phyloP scores from a whole-genome alignment of 2,888 invertebrate genomes.

The Hydroisotoma schaefferi region DNA sequence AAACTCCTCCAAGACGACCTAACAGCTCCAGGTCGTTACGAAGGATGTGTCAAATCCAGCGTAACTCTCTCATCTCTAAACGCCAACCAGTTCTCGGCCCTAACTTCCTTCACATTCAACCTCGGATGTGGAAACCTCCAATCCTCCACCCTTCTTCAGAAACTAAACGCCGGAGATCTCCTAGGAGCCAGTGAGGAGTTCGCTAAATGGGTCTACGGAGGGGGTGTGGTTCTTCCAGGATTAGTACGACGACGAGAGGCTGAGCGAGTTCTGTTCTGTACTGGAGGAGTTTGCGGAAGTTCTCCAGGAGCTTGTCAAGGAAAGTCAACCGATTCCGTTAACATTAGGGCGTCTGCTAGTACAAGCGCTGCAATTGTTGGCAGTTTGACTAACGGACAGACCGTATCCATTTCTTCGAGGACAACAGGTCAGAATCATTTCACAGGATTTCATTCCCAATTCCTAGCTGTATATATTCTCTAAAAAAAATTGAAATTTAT shows the following conservation, averaged over 20 bases:
- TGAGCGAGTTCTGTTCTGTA: conserved; percentile 40
- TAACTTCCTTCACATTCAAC: conserved; percentile 44
- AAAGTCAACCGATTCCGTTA: not conserved
- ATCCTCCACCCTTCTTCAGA: conserved; percentile 30
- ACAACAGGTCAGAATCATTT: conserved; percentile 18
- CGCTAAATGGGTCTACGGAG: conserved; percentile 37
- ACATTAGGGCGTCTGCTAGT: conserved; percentile 22
- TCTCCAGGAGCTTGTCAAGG: not conserved
- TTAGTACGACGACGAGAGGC: conserved; percentile 35
- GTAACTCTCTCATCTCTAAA: conserved; percentile 28
- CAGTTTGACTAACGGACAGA: conserved; percentile 20
- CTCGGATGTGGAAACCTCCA: conserved; percentile 41
- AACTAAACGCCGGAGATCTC: conserved; percentile 39
- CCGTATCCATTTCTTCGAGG: conserved; percentile 19
- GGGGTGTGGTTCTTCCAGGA: conserved; percentile 26
- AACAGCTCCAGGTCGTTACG: conserved; percentile 32
- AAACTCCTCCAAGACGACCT: conserved; percentile 39
- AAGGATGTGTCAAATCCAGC: conserved; percentile 29
- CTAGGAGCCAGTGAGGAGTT: conserved; percentile 40
- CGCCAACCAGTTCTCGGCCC: conserved; percentile 35
- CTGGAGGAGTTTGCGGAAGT: conserved; percentile 28
- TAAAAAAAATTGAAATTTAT: too few species aligned
- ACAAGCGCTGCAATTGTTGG: conserved; percentile 25
- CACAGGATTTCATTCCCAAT: not conserved
- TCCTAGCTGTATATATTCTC: too few species aligned